Conservation (phyloP, 2,797 vertebrate genomes). For the Cryptoblepharus egeriae region DNA sequence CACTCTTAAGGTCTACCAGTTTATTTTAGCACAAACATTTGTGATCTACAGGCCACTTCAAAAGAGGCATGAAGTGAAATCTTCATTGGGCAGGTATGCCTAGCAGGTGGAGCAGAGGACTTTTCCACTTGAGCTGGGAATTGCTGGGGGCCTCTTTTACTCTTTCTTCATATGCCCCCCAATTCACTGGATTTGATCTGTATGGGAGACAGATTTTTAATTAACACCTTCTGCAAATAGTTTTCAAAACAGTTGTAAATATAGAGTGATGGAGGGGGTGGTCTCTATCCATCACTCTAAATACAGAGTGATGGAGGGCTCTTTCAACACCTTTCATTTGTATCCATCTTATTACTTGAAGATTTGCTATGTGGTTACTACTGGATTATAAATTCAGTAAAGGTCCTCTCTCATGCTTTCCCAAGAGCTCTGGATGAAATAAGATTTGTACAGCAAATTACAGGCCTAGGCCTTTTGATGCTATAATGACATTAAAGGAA, state of each 20-base stretch:
- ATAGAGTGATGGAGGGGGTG: neutral
- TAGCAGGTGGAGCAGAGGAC: too few species aligned
- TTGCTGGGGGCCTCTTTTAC: neutral
- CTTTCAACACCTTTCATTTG: too few species aligned
- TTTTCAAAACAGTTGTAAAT: neutral
- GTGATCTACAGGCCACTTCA: too few species aligned
- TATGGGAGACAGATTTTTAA: neutral
- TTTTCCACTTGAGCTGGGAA: neutral
- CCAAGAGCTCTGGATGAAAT: neutral
- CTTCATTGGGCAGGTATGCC: too few species aligned
- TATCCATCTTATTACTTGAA: neutral
- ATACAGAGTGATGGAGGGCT: neutral
- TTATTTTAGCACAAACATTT: too few species aligned
- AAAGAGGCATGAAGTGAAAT: too few species aligned
- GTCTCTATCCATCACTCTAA: too few species aligned
- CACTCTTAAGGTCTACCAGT: too few species aligned
- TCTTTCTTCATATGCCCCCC: neutral
- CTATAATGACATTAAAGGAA: neutral
- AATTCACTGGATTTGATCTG: neutral
- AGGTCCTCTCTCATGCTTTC: neutral
- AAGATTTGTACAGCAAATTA: neutral
- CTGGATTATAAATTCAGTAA: neutral
- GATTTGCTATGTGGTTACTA: neutral
- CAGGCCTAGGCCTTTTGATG: neutral
- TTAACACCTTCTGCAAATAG: neutral